These are phyloP conservation scores for Sphaerodactylus townsendi DNA, from an alignment of 2,113 vertebrate species.

Conservation along the genomic window DNA sequence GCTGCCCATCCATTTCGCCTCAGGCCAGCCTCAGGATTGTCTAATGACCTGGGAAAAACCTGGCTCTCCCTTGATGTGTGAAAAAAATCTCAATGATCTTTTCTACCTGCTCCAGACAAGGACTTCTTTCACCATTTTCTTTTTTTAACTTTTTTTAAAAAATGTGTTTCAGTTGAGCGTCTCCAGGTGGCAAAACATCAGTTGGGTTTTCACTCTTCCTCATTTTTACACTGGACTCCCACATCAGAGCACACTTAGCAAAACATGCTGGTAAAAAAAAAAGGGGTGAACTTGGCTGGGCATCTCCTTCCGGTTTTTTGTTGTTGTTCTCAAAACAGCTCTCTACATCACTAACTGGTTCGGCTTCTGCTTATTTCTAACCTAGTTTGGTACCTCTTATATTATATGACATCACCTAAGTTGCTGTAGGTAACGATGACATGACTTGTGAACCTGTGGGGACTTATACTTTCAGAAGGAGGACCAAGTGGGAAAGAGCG, in stretches of 20 bases:
- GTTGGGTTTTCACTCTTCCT: background rate
- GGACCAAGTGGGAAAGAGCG: background rate
- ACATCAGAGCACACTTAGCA: slow-evolving; percentile 3
- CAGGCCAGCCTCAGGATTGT: background rate
- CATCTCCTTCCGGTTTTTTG: background rate
- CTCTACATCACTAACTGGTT: background rate
- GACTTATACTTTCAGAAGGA: background rate
- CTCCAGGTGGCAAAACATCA: slow-evolving; percentile 23
- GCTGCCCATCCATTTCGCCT: background rate
- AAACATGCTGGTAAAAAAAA: background rate
- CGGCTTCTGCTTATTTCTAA: background rate
- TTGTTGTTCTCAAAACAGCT: background rate
- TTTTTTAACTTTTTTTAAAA: background rate
- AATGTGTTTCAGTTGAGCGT: slow-evolving; percentile 2
- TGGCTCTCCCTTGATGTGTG: background rate
- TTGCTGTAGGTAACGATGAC: background rate
- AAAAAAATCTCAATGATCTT: slow-evolving; percentile 2
- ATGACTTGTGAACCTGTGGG: background rate
- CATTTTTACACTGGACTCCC: background rate
- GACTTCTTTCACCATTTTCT: slow-evolving; percentile 9
- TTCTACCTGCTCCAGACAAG: slow-evolving; percentile 8
- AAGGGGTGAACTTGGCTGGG: slow-evolving; percentile 6
- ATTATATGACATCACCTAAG: background rate
- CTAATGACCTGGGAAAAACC: background rate
- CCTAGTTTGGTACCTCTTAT: background rate